Evolutionary conservation across 2,797 vertebrate genomes (phyloP), one percentile per base, ranked within the genome.

Genomic region (Anolis apletophallus): DNA sequence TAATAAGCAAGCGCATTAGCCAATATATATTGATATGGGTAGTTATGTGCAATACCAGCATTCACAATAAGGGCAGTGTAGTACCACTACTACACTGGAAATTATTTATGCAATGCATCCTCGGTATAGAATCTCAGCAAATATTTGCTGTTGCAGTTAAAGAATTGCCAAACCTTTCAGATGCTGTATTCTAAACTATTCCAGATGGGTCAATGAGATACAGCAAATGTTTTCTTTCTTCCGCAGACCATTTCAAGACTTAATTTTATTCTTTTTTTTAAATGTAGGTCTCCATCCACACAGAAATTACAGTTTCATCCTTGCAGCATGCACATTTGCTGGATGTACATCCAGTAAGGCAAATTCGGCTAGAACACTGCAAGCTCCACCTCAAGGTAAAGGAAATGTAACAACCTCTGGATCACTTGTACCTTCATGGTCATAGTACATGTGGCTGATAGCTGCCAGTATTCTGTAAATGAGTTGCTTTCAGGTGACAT

Each of bases 351-450:
- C 96, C 85, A 98, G 98, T 81, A 95, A 94, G 84, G 95, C 97
- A 91, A 96, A 96, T 91, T 95, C 96, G 90, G 97, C 97, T 96
- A 97, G 94, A 92, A 99, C 98, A 12, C 95, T 97, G 93, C 97
- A 98, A 97, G 97, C 97, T 91, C 93, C 96, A 89, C 98, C 98
- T 91, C 92, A 96, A 93, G 98, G 98, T 99, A 97, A 94, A 92
- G 83, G 86, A 87, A 91, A 91, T 64, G 13, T 59, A 69, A 57
- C 69, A 59, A 67, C 10, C 19, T 76, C 13, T 82, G 19, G 2
- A 40, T 26, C 3, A 19, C 13, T 64, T 81, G 2, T 5, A 40
- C 13, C 82, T 71, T 67, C 83, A 23, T 0, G 84, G 52, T 82
- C 34, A 3, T 81, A 68, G n/a, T 2, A 88, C 71, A 69, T 54